phyloP scores from a whole-genome alignment of 2,113 vertebrate genomes.

The Ellobius talpinus region DNA sequence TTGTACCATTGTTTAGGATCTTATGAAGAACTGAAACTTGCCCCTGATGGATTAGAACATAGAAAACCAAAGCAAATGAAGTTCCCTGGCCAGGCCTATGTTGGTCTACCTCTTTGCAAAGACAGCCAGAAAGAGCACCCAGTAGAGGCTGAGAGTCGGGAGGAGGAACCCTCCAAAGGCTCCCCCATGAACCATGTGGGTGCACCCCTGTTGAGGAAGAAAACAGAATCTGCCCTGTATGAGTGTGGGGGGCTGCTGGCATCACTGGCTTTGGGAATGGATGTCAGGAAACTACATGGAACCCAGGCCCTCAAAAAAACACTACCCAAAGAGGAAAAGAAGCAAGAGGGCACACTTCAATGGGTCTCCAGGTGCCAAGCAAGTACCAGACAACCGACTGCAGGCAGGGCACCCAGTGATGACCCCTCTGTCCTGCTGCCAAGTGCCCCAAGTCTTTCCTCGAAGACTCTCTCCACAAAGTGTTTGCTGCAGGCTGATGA shows the following conservation, averaged over 20 bases:
- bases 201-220: constrained; percentile 87
- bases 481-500: constrained; percentile 89
- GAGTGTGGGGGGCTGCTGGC: constrained; percentile 92
- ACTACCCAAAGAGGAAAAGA: constrained; percentile 90
- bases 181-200: constrained; percentile 92
- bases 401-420: constrained; percentile 85
- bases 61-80: constrained; percentile 95
- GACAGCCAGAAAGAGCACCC: constrained; percentile 90
- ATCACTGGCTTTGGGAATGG: constrained; percentile 92
- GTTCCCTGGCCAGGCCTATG: constrained; percentile 92
- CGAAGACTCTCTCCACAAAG: constrained; percentile 93
- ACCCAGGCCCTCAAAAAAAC: constrained; percentile 84
- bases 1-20: constrained; percentile 78
- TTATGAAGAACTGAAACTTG: constrained; percentile 87
- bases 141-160: constrained; percentile 84
- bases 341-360: constrained; percentile 92
- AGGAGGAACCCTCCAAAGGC: constrained; percentile 90
- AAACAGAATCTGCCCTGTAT: constrained; percentile 91
- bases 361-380: constrained; percentile 90
- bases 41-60: constrained; percentile 88
- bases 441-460: constrained; percentile 87
- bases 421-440: constrained; percentile 60
- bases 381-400: constrained; percentile 87
- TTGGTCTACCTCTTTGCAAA: constrained; percentile 95
- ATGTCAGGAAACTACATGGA: constrained; percentile 90